A percentile compares a stretch with the other conserved stretches of the same genome.
phyloP scores from a whole-genome alignment of 30 jellyfish, hydroid and myxozoan species.

The Aurelia aurita region DNA sequence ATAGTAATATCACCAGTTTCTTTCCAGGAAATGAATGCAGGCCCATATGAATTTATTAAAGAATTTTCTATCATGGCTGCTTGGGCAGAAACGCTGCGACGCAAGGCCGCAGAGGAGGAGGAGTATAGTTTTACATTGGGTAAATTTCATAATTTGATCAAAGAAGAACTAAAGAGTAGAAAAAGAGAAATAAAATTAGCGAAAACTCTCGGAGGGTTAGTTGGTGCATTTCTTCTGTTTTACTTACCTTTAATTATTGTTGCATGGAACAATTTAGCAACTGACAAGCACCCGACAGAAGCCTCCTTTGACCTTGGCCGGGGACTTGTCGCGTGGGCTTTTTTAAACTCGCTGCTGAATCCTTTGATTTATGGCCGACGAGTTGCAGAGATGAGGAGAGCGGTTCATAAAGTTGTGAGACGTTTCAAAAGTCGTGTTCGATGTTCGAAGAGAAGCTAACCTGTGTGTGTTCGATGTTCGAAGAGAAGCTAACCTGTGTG shows the following conservation, averaged over 20 bases:
- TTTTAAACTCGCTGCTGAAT: constrained; percentile 25
- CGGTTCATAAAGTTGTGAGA: neutral
- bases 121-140: neutral
- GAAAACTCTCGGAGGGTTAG: constrained; percentile 24
- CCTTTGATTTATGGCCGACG: constrained; percentile 33
- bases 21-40: neutral
- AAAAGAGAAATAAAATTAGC: constrained; percentile 35
- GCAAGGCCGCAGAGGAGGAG: constrained; percentile 29
- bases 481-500: no score
- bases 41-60: constrained; percentile 12
- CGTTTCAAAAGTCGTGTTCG: no score
- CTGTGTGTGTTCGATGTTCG: no score
- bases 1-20: neutral
- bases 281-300: constrained; percentile 4
- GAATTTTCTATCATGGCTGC: constrained; percentile 55
- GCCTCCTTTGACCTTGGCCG: constrained; percentile 36
- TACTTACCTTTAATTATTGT: constrained; percentile 21
- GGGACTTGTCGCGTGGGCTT: constrained; percentile 45
- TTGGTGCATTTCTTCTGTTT: constrained; percentile 32
- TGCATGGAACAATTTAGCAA: constrained; percentile 26
- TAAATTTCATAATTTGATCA: neutral
- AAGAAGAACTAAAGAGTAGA: constrained; percentile 2
- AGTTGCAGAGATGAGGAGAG: constrained; percentile 18
- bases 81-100: constrained; percentile 56
- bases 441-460: no score